Conservation (phyloP, 2,113 vertebrate genomes). For the Lamprotornis superbus region DNA sequence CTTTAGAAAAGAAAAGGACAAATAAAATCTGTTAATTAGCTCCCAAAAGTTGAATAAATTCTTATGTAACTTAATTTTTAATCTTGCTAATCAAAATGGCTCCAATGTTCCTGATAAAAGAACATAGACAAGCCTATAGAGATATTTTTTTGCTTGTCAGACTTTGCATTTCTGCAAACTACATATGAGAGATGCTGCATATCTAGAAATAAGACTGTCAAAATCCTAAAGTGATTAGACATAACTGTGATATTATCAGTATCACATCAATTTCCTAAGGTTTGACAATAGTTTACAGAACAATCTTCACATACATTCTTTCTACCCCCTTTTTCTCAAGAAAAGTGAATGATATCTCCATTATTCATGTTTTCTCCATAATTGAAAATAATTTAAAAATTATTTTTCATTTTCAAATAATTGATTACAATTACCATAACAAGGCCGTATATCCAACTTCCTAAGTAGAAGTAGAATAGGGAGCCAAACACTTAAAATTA, state of each 20-base stretch:
- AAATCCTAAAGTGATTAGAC: neutral
- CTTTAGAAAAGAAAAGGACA: conserved; percentile 69
- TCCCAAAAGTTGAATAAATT: neutral
- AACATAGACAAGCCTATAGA: neutral
- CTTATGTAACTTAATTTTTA: neutral
- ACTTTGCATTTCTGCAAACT: neutral
- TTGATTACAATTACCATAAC: neutral
- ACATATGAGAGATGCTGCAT: neutral
- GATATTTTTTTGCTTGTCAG: neutral
- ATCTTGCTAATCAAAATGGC: neutral
- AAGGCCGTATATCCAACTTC: neutral
- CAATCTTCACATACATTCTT: neutral
- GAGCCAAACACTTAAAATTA: neutral
- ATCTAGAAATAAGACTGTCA: neutral
- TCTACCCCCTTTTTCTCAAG: neutral
- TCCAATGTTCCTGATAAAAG: neutral
- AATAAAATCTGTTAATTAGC: conserved; percentile 14
- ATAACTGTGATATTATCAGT: neutral
- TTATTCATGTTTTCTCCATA: neutral
- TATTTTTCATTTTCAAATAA: neutral
- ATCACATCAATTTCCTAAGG: neutral
- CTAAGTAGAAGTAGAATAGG: neutral
- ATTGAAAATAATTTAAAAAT: neutral
- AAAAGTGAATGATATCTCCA: neutral
- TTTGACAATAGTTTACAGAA: neutral